phyloP scores from a whole-genome alignment of 2,797 vertebrate genomes.

The Silurus lanzhouensis region DNA sequence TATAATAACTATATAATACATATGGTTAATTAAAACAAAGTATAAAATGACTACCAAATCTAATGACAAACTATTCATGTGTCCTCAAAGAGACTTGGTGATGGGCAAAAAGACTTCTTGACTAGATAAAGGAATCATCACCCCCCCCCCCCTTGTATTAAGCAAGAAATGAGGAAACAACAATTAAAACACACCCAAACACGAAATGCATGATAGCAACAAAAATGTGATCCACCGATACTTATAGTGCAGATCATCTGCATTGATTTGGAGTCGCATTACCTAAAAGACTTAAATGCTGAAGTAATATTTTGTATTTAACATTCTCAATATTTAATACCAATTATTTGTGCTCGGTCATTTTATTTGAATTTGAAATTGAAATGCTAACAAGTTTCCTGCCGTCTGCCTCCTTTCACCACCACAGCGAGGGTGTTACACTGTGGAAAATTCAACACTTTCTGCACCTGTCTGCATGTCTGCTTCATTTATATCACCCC shows the following conservation, averaged over 20 bases:
- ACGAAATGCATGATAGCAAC: background rate
- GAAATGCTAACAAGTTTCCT: background rate
- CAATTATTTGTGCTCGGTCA: background rate
- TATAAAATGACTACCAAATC: slow-evolving; percentile 69
- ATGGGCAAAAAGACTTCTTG: background rate
- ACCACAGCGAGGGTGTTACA: background rate
- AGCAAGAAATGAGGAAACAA: slow-evolving; percentile 63
- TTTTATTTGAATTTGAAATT: background rate
- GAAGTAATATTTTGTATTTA: background rate
- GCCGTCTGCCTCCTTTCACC: background rate
- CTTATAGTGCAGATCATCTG: background rate
- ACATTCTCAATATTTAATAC: background rate
- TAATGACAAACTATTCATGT: slow-evolving; percentile 96
- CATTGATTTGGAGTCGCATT: background rate
- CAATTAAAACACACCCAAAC: background rate
- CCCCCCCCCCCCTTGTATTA: slow-evolving; percentile 50
- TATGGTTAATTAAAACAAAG: slow-evolving; percentile 60
- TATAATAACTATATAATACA: slow-evolving; percentile 87
- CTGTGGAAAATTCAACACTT: background rate
- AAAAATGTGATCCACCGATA: background rate
- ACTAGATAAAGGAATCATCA: slow-evolving; percentile 39
- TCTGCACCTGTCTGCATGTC: background rate
- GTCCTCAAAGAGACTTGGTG: slow-evolving; percentile 69
- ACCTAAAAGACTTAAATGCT: background rate
- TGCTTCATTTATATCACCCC: background rate